Percentiles rank a stretch among this genome's conserved stretches.
phyloP scores from a whole-genome alignment of 1,140 invertebrate species.

The Anadara kagoshimensis region DNA sequence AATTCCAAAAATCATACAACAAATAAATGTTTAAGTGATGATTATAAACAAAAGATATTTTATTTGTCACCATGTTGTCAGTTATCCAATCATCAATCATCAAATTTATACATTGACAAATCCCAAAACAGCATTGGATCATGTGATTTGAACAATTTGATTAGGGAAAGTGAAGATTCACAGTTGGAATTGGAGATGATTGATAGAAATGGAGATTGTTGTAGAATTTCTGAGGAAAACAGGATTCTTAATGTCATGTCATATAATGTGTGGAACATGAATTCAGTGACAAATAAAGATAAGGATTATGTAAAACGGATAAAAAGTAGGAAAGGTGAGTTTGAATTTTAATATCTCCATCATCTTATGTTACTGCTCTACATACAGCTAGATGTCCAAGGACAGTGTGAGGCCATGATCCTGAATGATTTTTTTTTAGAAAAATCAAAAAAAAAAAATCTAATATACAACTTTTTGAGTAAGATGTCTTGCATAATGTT shows the following conservation, averaged over 20 bases:
- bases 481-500: too few relatives aligned
- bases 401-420: too few relatives aligned
- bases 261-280: conserved; percentile 48
- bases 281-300: conserved; percentile 24
- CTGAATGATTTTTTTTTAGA: too few relatives aligned
- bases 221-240: not conserved
- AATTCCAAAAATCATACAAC: not conserved
- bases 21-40: conserved; percentile 9
- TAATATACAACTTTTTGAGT: too few relatives aligned
- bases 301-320: conserved; percentile 29
- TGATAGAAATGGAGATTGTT: too few relatives aligned
- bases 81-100: not conserved
- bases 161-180: too few relatives aligned
- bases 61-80: not conserved
- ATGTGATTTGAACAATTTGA: not conserved
- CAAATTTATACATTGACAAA: conserved; percentile 1
- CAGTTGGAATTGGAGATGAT: too few relatives aligned
- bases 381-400: not conserved
- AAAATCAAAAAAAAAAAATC: too few relatives aligned
- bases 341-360: not conserved
- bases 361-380: not conserved
- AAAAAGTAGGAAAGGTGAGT: conserved; percentile 30
- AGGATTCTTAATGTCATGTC: conserved; percentile 35
- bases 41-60: conserved; percentile 20
- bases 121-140: not conserved